phyloP scores from a whole-genome alignment of 2,888 invertebrate genomes.

The Amphiduros pacificus region DNA sequence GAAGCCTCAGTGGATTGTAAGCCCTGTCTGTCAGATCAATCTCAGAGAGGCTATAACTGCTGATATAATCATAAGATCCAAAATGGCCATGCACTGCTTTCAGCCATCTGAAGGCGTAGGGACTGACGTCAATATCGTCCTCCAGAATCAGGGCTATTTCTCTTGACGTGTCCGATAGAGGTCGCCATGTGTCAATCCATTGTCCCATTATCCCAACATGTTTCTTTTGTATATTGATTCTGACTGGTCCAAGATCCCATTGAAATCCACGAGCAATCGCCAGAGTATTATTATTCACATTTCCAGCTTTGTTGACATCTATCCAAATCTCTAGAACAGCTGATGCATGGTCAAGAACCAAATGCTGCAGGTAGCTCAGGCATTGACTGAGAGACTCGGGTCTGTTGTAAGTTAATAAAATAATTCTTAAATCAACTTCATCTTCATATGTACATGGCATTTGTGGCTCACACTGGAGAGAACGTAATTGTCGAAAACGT shows the following conservation, averaged over 20 bases:
- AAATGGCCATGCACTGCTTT: neutral
- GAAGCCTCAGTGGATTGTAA: neutral
- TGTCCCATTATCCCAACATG: conserved; percentile 36
- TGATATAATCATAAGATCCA: neutral
- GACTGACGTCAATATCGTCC: conserved; percentile 44
- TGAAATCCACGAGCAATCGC: conserved; percentile 21
- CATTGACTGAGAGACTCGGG: conserved; percentile 23
- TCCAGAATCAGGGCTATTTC: conserved; percentile 48
- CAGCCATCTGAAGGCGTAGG: conserved; percentile 39
- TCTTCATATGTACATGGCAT: too few species aligned
- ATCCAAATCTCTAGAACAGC: conserved; percentile 34
- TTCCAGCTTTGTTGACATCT: conserved; percentile 23
- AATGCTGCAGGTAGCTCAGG: conserved; percentile 25
- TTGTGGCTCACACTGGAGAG: too few species aligned
- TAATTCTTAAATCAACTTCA: neutral
- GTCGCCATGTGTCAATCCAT: conserved; percentile 43
- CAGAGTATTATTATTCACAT: conserved; percentile 25
- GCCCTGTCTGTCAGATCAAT: neutral
- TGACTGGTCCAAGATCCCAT: conserved; percentile 27
- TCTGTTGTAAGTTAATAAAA: conserved; percentile 28
- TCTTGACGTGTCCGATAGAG: conserved; percentile 17
- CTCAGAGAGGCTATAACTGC: neutral
- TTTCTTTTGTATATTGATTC: conserved; percentile 27
- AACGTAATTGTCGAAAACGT: too few species aligned
- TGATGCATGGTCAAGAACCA: conserved; percentile 25